Evolutionary conservation across 1,140 invertebrate genomes (phyloP), one percentile per base, ranked within the genome.

Genomic region (Drosophila tristis): DNA sequence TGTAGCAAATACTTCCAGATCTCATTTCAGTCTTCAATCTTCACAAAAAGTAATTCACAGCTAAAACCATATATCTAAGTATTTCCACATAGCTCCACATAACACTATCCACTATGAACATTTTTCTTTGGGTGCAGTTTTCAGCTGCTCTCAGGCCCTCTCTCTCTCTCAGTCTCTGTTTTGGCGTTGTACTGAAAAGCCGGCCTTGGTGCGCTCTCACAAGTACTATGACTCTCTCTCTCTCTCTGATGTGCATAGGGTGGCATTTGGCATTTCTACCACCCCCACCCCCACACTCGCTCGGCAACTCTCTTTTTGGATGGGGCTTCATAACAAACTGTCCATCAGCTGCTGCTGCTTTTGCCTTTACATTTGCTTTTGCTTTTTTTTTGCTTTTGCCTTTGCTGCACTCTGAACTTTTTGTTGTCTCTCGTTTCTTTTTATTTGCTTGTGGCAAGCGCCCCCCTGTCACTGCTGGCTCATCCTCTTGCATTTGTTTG

Each of bases 401-500:
- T 35, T 70, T 70, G 45, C 49, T 64, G 35, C 35, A 39, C 11
- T 39, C 35, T 39, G 4, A 11, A 39, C 35, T 39, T 39, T 20
- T 64, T 64, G 43, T 35, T 13, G 45, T 35, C 58, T 58, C 45
- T 26, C 20, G 2, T 20, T 20, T 20, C 20, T 20, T 20, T 20
- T 20, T 20, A 45, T 58, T 78, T 74, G 53, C 72, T 63, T 74
- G 66, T 56, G 79, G 79, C 75, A 82, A 72, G 56, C 67, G 66
- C 62, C 50, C 31, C 31, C 31, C 8, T 35, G 31, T 4, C 31
- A 0, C 31, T 9, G 31, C 8, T 9, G 8, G 8, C 9, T 11
- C 9, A 3, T 55, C 61, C 57, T 67, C 56, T 20, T 11, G 55
- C 59, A 49, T 76, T 87, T 87, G 84, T 87, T 87, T 89, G 75